Evolutionary conservation across 1,140 invertebrate species (phyloP), one percentile per base, ranked within the genome.

Genomic region (Brachionus manjavacas): DNA sequence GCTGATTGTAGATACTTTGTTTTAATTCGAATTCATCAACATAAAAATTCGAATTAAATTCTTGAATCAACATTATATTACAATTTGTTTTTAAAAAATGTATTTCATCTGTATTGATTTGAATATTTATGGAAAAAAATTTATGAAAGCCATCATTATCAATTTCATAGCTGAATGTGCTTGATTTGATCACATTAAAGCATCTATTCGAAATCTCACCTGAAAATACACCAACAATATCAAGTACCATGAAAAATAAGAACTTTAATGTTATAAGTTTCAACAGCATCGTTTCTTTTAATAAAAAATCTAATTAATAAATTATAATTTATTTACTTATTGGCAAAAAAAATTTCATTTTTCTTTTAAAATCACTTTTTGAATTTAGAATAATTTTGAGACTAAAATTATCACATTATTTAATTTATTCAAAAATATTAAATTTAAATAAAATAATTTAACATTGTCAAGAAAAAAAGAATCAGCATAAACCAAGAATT

Each of bases 11-110:
- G 3, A 23, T 14, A 9, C 11, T 25, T 76, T 76, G 72, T 49
- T 46, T 76, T 12, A 76, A n/a, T 76, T 76, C 72, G 20, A 76
- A 76, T 49, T 49, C 72, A 76, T 76, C 72, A 25, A 76, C 72
- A 76, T 76, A 76, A 7, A 49, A 11, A 49, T 76, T 76, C 20
- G n/a, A 28, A 14, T 76, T 28, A 23, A 76, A 76, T 4, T 46
- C 25, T 25, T 49, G 20, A 20, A 49, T 12, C 2, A 76, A 1
- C 25, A 76, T 49, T 11, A 46, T 49, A 46, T 49, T 76, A 76
- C 72, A 76, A 12, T 49, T 23, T 12, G 16, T 16, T 35, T 76
- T 72, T 20, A 72, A 39, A 39, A n/a, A 35, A 3, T 35, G 1
- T 14, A 39, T 41, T 14, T 72, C 1, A 41, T 39, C 12, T 20